Conservation (phyloP, 2,888 invertebrate genomes). For the Neoascia interrupta region DNA sequence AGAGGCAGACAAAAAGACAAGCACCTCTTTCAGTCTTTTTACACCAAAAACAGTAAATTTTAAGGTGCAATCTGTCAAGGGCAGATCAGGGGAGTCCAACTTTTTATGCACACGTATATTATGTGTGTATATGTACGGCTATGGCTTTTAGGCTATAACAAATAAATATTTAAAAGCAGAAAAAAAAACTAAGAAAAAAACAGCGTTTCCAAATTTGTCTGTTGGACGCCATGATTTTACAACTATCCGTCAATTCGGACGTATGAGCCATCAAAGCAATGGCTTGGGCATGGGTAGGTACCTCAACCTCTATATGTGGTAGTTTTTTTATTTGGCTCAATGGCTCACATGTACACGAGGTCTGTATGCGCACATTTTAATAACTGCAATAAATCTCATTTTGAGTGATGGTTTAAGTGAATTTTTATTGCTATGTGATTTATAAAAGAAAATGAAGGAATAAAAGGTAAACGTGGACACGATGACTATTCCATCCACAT, state of each 20-base stretch:
- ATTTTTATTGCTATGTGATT: constrained; percentile 74
- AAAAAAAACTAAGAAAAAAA: constrained; percentile 50
- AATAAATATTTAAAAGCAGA: constrained; percentile 54
- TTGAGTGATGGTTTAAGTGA: constrained; percentile 75
- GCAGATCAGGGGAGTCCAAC: constrained; percentile 42
- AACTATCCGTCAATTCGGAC: constrained; percentile 59
- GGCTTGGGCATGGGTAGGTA: constrained; percentile 48
- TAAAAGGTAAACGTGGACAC: constrained; percentile 54
- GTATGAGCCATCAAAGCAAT: constrained; percentile 55
- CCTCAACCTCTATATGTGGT: constrained; percentile 49
- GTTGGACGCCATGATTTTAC: constrained; percentile 70
- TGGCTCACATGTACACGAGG: constrained; percentile 41
- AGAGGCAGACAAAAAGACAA: constrained; percentile 2
- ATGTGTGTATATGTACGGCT: no score
- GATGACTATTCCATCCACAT: constrained; percentile 36
- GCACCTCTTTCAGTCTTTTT: constrained; percentile 13
- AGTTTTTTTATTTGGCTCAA: constrained; percentile 41
- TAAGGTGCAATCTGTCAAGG: constrained; percentile 63
- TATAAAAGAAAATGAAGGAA: constrained; percentile 66
- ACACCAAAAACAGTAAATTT: constrained; percentile 26
- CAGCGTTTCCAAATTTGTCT: constrained; percentile 57
- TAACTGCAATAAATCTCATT: constrained; percentile 77
- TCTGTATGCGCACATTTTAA: constrained; percentile 71
- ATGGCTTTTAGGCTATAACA: constrained; percentile 47
- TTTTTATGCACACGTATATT: neutral